phyloP scores from a whole-genome alignment of 1,140 invertebrate genomes.

The Dendroctonus valens region DNA sequence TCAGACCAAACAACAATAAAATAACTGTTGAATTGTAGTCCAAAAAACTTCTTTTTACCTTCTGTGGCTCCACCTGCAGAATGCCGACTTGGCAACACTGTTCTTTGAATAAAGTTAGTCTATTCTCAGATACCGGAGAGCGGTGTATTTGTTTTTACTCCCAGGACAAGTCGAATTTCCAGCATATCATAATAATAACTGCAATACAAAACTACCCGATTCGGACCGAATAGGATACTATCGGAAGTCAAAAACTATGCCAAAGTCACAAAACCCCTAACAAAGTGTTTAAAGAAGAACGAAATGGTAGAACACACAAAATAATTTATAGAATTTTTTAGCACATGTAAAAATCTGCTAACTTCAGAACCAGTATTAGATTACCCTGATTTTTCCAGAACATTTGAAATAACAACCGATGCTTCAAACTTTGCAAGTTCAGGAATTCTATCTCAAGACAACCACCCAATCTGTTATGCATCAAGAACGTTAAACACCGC shows the following conservation, averaged over 20 bases:
- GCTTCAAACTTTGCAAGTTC: slow-evolving; percentile 44
- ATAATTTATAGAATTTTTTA: slow-evolving; percentile 20
- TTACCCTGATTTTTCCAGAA: slow-evolving; percentile 46
- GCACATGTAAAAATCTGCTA: slow-evolving; percentile 33
- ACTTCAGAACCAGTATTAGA: slow-evolving; percentile 29
- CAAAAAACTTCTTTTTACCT: too few relatives aligned
- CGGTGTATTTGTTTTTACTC: too few relatives aligned
- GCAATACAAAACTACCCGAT: background rate
- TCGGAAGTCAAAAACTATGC: background rate
- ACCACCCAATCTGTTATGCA: slow-evolving; percentile 40
- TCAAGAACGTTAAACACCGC: slow-evolving; percentile 40
- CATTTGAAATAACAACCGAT: slow-evolving; percentile 47
- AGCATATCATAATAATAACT: too few relatives aligned
- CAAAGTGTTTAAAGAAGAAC: slow-evolving; percentile 20
- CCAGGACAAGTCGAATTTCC: too few relatives aligned
- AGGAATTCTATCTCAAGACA: slow-evolving; percentile 42
- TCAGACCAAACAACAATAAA: too few relatives aligned
- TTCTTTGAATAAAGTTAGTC: too few relatives aligned
- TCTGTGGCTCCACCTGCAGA: too few relatives aligned
- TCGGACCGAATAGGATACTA: background rate
- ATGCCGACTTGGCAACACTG: too few relatives aligned
- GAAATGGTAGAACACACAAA: slow-evolving; percentile 10
- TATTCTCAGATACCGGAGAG: too few relatives aligned
- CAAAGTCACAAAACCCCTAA: slow-evolving; percentile 11
- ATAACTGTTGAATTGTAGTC: too few relatives aligned